These are phyloP conservation scores for Eupelmus urozonus DNA, from an alignment of 2,888 invertebrate genomes.

Conservation along the genomic window DNA sequence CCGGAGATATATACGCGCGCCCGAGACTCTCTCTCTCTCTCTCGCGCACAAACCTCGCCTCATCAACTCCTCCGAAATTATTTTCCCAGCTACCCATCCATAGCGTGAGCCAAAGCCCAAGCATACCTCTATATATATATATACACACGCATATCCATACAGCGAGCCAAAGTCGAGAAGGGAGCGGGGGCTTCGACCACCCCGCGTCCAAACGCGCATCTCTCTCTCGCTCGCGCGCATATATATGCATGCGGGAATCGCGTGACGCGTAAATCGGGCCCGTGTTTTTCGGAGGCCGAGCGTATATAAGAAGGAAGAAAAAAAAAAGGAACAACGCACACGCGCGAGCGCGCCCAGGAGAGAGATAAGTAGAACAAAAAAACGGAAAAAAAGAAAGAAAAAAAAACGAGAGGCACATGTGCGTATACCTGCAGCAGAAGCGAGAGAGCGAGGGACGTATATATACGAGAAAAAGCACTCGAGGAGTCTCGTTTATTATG, in stretches of 20 bases:
- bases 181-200: no score
- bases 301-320: conserved; percentile 38
- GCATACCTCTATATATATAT: no score
- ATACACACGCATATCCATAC: no score
- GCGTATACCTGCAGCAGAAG: conserved; percentile 2
- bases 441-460: conserved; percentile 17
- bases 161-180: no score
- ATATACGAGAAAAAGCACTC: conserved; percentile 65
- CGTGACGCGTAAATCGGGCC: conserved; percentile 61
- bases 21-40: no score
- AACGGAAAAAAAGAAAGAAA: not conserved
- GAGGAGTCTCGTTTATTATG: conserved; percentile 65
- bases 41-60: no score
- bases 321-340: not conserved
- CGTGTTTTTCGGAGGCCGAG: conserved; percentile 60
- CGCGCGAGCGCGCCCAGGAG: not conserved
- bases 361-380: not conserved
- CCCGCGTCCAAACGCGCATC: no score
- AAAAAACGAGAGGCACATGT: conserved; percentile 28
- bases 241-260: conserved; percentile 61
- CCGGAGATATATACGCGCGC: no score
- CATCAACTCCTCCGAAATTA: no score
- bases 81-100: no score
- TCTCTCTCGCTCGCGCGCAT: not conserved
- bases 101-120: no score